A percentile compares a stretch with the other conserved stretches of the same genome.
Conservation (phyloP, 2,888 invertebrate species). For the Leptodirus hochenwartii region DNA sequence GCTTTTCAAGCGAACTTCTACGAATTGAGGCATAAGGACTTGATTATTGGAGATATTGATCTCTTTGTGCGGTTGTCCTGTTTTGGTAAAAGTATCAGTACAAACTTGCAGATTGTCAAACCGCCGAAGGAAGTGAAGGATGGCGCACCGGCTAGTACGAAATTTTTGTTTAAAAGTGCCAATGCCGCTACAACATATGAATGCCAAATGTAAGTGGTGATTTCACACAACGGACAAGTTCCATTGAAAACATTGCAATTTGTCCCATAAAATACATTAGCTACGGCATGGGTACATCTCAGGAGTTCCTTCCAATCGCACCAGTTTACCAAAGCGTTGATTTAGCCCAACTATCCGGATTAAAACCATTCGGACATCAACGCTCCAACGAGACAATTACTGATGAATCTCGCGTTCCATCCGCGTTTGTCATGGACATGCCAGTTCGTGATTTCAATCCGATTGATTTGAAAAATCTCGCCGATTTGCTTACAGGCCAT, state of each 20-base stretch:
- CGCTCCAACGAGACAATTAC: too few species aligned
- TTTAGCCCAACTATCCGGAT: too few species aligned
- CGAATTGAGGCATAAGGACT: slow-evolving; percentile 23
- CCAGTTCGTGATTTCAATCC: too few species aligned
- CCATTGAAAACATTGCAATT: too few species aligned
- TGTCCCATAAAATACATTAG: too few species aligned
- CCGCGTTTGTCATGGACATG: too few species aligned
- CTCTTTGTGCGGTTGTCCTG: slow-evolving; percentile 32
- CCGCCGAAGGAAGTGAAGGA: slow-evolving; percentile 9
- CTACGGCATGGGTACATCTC: slow-evolving; percentile 14
- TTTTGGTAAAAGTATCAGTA: slow-evolving; percentile 30
- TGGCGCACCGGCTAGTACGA: slow-evolving; percentile 9
- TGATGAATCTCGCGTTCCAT: too few species aligned
- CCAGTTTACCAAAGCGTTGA: slow-evolving; percentile 10
- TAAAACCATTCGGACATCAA: too few species aligned
- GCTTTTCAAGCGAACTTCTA: slow-evolving; percentile 24
- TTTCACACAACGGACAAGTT: too few species aligned
- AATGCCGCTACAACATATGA: slow-evolving; percentile 18
- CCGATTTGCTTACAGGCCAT: too few species aligned
- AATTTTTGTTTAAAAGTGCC: slow-evolving; percentile 19
- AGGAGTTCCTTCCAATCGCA: slow-evolving; percentile 15
- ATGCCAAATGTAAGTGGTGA: slow-evolving; percentile 18
- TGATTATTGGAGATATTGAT: slow-evolving; percentile 28
- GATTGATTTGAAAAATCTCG: too few species aligned
- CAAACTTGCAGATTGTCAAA: slow-evolving; percentile 17